Evolutionary conservation across 1,140 invertebrate genomes (phyloP).

Genomic region (Bathynomus jamesi): DNA sequence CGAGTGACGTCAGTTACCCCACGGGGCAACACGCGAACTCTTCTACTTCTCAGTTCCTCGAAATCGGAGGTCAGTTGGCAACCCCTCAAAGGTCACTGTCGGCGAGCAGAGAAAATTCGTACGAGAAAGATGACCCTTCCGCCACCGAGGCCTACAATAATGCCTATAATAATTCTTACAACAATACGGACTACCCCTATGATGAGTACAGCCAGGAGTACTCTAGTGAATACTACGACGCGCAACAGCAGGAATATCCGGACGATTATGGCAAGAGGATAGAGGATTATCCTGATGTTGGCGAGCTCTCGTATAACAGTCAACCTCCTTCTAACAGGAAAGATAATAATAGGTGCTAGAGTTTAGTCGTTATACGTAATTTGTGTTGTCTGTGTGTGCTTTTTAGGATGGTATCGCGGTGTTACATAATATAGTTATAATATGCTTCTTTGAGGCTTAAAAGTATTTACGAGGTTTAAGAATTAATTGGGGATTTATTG

Average conservation of each 20-base stretch:
- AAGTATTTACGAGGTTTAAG: too few relatives aligned
- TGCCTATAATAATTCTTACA: constrained; percentile 32
- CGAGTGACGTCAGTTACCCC: constrained; percentile 90
- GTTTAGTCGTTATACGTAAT: constrained; percentile 41
- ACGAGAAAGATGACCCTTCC: constrained; percentile 61
- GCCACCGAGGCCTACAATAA: constrained; percentile 24
- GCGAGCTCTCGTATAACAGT: constrained; percentile 33
- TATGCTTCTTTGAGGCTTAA: too few relatives aligned
- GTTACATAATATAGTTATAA: too few relatives aligned
- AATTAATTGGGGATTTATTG: too few relatives aligned
- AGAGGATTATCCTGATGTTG: constrained; percentile 10
- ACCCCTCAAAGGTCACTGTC: constrained; percentile 70
- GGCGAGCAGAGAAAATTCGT: constrained; percentile 72
- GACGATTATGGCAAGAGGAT: not conserved
- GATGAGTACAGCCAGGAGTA: constrained; percentile 34
- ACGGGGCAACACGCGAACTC: constrained; percentile 72
- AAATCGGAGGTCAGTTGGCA: constrained; percentile 59
- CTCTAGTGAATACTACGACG: constrained; percentile 34
- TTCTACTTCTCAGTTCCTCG: constrained; percentile 72
- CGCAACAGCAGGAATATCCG: constrained; percentile 38
- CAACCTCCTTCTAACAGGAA: constrained; percentile 31
- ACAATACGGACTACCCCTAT: constrained; percentile 39
- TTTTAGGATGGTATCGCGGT: too few relatives aligned
- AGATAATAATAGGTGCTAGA: constrained; percentile 28
- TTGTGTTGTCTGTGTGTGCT: too few relatives aligned